A percentile compares a stretch with the other conserved stretches of the same genome.
These are phyloP conservation scores for Narcine bancroftii DNA, from an alignment of 2,113 vertebrate genomes.

Conservation along the genomic window DNA sequence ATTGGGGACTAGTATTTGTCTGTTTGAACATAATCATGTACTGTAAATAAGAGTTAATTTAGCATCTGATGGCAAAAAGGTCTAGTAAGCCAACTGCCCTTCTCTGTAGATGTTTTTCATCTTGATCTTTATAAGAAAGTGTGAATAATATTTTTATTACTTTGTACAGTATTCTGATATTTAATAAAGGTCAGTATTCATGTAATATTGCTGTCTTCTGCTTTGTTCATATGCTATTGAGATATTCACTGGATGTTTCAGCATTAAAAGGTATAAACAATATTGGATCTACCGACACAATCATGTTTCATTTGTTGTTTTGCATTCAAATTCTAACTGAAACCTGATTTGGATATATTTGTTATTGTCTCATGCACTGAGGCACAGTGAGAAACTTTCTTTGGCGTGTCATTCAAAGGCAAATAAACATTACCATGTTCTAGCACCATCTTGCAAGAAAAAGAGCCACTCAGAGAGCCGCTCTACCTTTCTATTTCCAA, in stretches of 20 bases:
- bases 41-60: constrained; percentile 32
- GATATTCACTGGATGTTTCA: not conserved
- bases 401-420: no score
- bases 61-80: constrained; percentile 17
- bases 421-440: no score
- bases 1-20: not conserved
- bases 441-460: no score
- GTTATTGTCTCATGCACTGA: no score
- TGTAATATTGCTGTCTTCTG: not conserved
- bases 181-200: constrained; percentile 58
- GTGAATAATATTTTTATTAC: constrained; percentile 67
- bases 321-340: not conserved
- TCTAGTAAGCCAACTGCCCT: constrained; percentile 19
- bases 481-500: no score
- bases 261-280: not conserved
- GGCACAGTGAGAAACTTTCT: no score
- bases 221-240: not conserved
- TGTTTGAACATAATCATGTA: not conserved
- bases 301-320: not conserved
- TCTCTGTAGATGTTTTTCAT: constrained; percentile 43
- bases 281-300: not conserved
- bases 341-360: not conserved
- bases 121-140: constrained; percentile 63
- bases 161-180: constrained; percentile 65
- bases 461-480: no score